Base-by-base conservation (phyloP, 2,888 invertebrate species). In the Pandemis cinnamomeana region DNA sequence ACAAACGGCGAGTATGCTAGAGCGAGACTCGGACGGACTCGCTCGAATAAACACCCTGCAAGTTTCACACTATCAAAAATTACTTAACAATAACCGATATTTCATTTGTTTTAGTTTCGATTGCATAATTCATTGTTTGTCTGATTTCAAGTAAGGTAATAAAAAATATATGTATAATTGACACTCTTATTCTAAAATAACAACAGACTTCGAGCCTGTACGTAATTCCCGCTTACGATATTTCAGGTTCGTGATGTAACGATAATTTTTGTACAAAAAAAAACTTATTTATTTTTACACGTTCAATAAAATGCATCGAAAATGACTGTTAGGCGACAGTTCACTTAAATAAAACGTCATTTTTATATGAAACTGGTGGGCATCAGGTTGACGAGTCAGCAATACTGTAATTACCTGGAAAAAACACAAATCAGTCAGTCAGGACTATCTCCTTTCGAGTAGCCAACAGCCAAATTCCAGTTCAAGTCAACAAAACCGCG, bases 171-270 rank as follows among this genome's bases (percentile, higher is more conserved):
- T 36, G 7, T 3, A 48, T 41, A 64, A 15, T 63, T 58, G 20
- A 11, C 36, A 46, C 15, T 36, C 46, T 61, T 51, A 55, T 55
- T 41, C 13, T 62, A 55, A 63, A 48, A 66, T 11, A 63, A 20
- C 36, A 67, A n/a, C 27, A 53, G 61, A 68, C 11, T 20, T 61
- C 53, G 42, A 58, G 44, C 36, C 60, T 60, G 41, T 71, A 74
- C 74, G 70, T 74, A 74, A 74, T 74, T 62, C 62, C 74, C 67
- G 74, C 74, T 74, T 74, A 74, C 70, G 60, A 64, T 70, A 68
- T 10, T 55, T 66, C 20, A 72, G 44, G 44, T 70, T 48, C 48
- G 51, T 66, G 58, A 44, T 42, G 27, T 60, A 60, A 70, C 67
- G 53, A 67, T 55, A 20, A 68, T 61, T 73, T 74, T 74, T 51